Evolutionary conservation across 2,888 invertebrate species (phyloP).

Genomic region (Endotricha flammealis): DNA sequence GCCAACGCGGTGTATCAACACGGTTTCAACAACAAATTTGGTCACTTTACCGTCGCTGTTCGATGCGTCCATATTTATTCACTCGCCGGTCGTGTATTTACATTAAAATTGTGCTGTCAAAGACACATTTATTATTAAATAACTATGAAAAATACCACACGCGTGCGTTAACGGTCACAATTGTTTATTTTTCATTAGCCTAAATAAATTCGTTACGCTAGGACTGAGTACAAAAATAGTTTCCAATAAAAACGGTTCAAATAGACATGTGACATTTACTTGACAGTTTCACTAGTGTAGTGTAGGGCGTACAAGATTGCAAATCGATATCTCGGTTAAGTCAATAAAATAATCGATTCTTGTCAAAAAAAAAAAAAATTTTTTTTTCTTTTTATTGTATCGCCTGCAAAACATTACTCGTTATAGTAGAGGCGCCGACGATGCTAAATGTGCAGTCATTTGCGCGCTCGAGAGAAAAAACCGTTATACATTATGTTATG

Average conservation of each 20-base stretch:
- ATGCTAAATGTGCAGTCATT: no score
- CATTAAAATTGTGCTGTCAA: neutral
- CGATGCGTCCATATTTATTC: conserved; percentile 46
- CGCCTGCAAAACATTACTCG: no score
- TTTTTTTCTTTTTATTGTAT: no score
- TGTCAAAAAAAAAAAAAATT: no score
- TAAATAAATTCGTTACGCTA: conserved; percentile 52
- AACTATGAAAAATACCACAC: conserved; percentile 11
- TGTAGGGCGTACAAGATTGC: conserved; percentile 5
- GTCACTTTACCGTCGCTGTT: conserved; percentile 51
- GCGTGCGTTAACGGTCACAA: conserved; percentile 36
- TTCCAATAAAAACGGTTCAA: conserved; percentile 43
- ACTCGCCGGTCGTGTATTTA: conserved; percentile 30
- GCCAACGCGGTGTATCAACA: conserved; percentile 61
- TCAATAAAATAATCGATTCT: no score
- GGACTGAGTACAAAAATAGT: conserved; percentile 50
- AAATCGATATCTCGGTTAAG: no score
- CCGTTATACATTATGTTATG: no score
- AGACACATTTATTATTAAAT: neutral
- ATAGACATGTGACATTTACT: no score
- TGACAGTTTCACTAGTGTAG: conserved; percentile 15
- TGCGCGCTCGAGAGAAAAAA: no score
- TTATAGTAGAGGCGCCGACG: no score
- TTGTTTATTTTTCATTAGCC: conserved; percentile 54
- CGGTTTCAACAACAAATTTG: conserved; percentile 37